Evolutionary conservation across 2,113 vertebrate genomes (phyloP).

Genomic region (Paratilapia polleni): DNA sequence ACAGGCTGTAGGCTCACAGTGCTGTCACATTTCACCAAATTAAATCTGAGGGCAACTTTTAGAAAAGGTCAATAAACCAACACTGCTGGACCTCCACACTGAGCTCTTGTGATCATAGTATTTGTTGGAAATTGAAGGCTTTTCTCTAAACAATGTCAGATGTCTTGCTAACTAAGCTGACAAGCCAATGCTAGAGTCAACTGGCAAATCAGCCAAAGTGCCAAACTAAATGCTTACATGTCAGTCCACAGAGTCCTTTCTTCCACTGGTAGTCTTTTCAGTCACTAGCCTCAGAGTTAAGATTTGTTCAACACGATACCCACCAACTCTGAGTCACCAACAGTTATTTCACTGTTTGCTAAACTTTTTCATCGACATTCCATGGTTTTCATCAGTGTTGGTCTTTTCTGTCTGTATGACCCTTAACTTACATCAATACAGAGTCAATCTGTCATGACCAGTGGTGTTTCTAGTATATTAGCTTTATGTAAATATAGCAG

Average conservation of each 20-base stretch:
- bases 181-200: background rate
- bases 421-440: background rate
- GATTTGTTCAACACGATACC: background rate
- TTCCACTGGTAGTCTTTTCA: background rate
- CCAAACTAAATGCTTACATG: too few relatives aligned
- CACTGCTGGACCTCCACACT: background rate
- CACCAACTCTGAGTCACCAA: background rate
- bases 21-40: slow-evolving; percentile 48
- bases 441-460: background rate
- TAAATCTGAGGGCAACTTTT: slow-evolving; percentile 26
- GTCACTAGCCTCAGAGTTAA: background rate
- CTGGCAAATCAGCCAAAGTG: background rate
- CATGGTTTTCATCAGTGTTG: background rate
- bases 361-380: background rate
- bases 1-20: slow-evolving; percentile 5
- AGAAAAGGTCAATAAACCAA: slow-evolving; percentile 36
- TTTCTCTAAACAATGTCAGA: slow-evolving; percentile 29
- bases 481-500: background rate
- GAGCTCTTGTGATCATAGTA: slow-evolving; percentile 8
- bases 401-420: background rate
- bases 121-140: slow-evolving; percentile 29
- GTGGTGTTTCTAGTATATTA: background rate
- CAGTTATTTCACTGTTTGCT: background rate
- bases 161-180: background rate
- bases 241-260: background rate